Base-by-base conservation (phyloP, 2,113 vertebrate genomes). In the Tachycineta bicolor region DNA sequence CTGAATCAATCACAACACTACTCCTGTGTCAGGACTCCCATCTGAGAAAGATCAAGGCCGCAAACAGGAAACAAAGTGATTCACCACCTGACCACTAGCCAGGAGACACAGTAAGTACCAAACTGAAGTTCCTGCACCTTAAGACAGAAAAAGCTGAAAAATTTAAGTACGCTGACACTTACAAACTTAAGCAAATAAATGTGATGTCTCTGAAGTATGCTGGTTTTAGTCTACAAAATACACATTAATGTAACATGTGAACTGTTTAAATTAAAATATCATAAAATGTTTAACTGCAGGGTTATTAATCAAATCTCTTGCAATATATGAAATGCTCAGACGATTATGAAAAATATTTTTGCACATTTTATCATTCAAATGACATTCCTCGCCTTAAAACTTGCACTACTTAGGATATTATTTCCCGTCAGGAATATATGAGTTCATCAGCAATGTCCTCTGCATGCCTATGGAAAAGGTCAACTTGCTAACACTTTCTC, bases 21-120 rank as follows among this genome's bases (percentile, higher is more conserved):
- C 83, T 96, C 49, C 70, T 63, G 73, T 52, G 74, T 88, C 49
- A 87, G 70, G 50, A 90, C 28, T 95, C 79, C 55, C n/a, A 90
- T 21, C 37, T 62, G 83, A 92, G 85, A 95, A 97, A 96, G 89
- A 90, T 83, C 73, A 96, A 96, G 85, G 84, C 75, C 49, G 87
- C 37, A 92, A 44, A 33, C 75, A 90, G 49, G 53, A 70, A 97
- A 91, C 75, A 90, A 83, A 92, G 70, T 47, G 80, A 97, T 95
- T 94, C 94, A 79, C 52, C 46, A 23, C 39, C 78, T 90, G 89
- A 90, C 55, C 74, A 93, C 58, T 39, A 75, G 78, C 80, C 49
- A 80, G 90, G 64, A 56, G 17, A 97, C 70, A 26, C 31, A 95
- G 58, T 90, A 77, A 96, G 69, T 41, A 79, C 52, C 37, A 94